Evolutionary conservation across 2,797 vertebrate genomes (phyloP), one percentile per base, ranked within the genome.

Genomic region (Muraenolepis orangiensis): DNA sequence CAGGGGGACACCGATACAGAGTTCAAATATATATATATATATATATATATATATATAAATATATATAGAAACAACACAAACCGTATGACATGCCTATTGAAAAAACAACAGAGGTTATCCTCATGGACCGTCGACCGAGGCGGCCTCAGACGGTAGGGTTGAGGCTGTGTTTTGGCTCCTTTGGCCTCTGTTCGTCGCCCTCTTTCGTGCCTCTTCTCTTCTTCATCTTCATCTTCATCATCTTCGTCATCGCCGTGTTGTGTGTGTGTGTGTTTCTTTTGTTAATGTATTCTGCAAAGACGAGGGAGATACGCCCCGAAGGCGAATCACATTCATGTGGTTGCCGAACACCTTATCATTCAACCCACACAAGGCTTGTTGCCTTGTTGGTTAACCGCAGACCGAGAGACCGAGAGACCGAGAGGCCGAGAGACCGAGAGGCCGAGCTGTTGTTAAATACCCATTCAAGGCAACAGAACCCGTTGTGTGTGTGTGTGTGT

Each of bases 21-120:
- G 51, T 57, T n/a, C 20, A 57, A 57, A 40, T 34, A 34, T 3
- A 40, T 40, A 13, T 40, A 57, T n/a, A 57, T 57, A 57, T 23
- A 57, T 57, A n/a, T n/a, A 57, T 57, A 57, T 57, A 57, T 57
- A 57, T 57, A 57, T 23, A 57, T 57, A n/a, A 7, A 57, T 57
- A 57, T 57, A 57, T 57, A 57, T 57, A 57, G 20, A 57, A 57
- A 57, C n/a, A 23, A 57, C 51, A 57, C 51, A 57, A 23, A 57
- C 51, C 51, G n/a, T 23, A 23, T 70, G 76, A 81, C 77, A 76
- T 67, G 84, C 80, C 83, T 72, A 71, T 8, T 73, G 75, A 72
- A 87, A 72, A 87, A 57, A 23, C 51, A 76, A 82, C 82, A 38
- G 82, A 79, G 83, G 83, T 8, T 75, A 67, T 71, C 76, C 40